Percentiles rank a stretch among this genome's conserved stretches.
These are phyloP conservation scores for Nineta flava DNA, from an alignment of 2,888 invertebrate genomes.

Conservation along the genomic window DNA sequence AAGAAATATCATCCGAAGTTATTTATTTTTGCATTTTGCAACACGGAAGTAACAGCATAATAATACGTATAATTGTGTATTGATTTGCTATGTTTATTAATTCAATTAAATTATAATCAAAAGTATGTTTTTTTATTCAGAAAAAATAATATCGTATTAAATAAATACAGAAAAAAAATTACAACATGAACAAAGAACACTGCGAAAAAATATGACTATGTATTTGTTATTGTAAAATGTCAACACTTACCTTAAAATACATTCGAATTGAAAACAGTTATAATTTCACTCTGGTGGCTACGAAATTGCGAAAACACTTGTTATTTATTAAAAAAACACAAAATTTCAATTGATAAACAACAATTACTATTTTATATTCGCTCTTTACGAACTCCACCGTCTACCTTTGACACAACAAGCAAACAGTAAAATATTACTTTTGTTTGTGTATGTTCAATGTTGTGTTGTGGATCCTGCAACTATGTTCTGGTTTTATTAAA, in stretches of 20 bases:
- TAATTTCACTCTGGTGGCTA: slow-evolving; percentile 1
- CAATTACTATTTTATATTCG: not conserved
- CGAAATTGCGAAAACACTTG: slow-evolving; percentile 4
- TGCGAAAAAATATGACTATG: not conserved
- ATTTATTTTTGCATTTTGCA: no score
- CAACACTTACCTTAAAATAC: slow-evolving; percentile 1
- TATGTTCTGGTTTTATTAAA: not conserved
- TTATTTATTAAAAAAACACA: not conserved
- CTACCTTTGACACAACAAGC: slow-evolving; percentile 4
- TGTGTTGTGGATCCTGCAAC: not conserved
- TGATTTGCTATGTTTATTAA: no score
- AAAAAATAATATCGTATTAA: no score
- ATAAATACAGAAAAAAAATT: no score
- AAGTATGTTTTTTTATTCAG: no score
- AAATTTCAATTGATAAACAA: not conserved
- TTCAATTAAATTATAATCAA: no score
- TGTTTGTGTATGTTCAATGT: not conserved
- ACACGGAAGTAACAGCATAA: no score
- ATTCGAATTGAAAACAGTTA: slow-evolving; percentile 1
- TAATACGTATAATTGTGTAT: no score
- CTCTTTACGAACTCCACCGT: slow-evolving; percentile 4
- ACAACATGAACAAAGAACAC: not conserved
- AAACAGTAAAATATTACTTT: not conserved
- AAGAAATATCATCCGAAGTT: no score
- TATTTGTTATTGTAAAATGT: not conserved